Evolutionary conservation across 1,140 invertebrate genomes (phyloP), one percentile per base, ranked within the genome.

Genomic region (Prorops nasuta): DNA sequence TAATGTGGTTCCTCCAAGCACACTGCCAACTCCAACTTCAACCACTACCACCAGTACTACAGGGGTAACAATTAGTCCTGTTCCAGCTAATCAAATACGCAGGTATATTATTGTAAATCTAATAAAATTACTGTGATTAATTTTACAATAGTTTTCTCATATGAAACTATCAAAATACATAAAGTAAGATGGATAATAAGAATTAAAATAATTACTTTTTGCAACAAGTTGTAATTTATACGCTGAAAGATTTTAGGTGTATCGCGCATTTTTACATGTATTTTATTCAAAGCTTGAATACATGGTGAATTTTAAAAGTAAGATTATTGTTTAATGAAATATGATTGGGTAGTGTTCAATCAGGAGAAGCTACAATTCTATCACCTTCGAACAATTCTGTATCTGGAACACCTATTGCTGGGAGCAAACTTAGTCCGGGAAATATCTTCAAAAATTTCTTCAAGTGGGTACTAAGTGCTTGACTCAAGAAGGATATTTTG

Each of bases 401-500:
- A 49, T 72, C 78, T 53, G 72, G 77, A 55, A 83, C 80, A 48
- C 79, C 82, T 19, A 81, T 80, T 44, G 80, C 83, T 46, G 80
- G 79, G 58, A 87, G 83, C 70, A 90, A 89, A 76, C 84, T 91
- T 72, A 90, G 87, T 67, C 85, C 89, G 24, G 86, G 87, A 71
- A 90, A 90, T 83, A 91, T 93, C 80, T 91, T 94, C 84, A 94
- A 93, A 83, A 93, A 91, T 83, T 93, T 92, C 83, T 93, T 94
- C 88, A 94, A 94, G 91, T 94, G 76, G 73, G 74, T 76, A 72
- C 64, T 61, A 44, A 58, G 53, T 56, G 40, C 56, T 63, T 59
- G 51, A 55, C 54, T 48, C 56, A 47, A 46, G 62, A 61, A 61
- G 58, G 68, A 60, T 35, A 51, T 61, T 58, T 52, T 53, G 49